These are phyloP conservation scores for Thomomys bottae DNA, from an alignment of 2,113 vertebrate species.

Conservation along the genomic window DNA sequence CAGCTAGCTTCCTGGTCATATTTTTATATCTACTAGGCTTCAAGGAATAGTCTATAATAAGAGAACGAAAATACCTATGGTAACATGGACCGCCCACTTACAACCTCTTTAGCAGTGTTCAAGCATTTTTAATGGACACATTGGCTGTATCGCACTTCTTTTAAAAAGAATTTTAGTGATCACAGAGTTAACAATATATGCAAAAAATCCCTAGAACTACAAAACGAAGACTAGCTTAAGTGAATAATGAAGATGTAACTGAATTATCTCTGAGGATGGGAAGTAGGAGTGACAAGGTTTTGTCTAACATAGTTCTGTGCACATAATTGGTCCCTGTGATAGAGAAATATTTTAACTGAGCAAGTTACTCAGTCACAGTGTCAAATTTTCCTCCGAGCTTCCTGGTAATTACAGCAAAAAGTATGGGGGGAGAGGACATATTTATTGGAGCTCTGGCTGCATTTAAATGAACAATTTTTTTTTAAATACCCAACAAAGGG, in stretches of 20 bases:
- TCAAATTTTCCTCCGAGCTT: background rate
- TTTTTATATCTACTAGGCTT: background rate
- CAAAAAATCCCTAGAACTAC: background rate
- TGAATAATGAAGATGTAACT: accelerated
- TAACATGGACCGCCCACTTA: background rate
- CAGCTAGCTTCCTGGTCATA: accelerated
- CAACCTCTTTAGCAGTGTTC: background rate
- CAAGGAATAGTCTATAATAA: background rate
- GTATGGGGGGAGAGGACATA: background rate
- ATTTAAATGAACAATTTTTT: background rate
- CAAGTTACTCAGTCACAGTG: background rate
- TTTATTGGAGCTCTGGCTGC: background rate
- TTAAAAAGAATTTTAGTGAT: background rate
- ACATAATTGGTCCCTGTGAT: background rate
- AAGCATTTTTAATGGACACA: background rate
- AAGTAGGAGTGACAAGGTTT: background rate
- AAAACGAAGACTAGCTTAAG: background rate
- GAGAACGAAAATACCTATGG: background rate
- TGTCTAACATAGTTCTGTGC: background rate
- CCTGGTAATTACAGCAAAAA: background rate
- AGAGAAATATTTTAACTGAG: background rate
- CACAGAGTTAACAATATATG: background rate
- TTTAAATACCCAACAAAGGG: too few relatives aligned
- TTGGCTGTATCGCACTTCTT: background rate
- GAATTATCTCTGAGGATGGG: background rate